Percentiles rank a stretch among this genome's conserved stretches.
These are phyloP conservation scores for Dolichallabes microphthalmus DNA, from an alignment of 2,113 vertebrate genomes.

Conservation along the genomic window DNA sequence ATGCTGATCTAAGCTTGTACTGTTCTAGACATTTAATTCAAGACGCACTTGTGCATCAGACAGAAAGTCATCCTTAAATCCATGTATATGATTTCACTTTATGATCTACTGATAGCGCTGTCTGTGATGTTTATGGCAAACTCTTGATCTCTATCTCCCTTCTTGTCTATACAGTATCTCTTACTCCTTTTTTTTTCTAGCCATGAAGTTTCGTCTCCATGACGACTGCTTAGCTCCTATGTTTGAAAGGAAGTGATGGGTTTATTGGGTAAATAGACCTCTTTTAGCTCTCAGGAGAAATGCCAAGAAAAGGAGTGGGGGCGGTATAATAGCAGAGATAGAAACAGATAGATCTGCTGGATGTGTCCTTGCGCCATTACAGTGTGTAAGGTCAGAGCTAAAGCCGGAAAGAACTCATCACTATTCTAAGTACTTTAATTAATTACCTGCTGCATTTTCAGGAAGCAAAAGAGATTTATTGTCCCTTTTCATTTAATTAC, in stretches of 20 bases:
- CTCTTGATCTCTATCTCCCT: constrained; percentile 22
- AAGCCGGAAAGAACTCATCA: constrained; percentile 9
- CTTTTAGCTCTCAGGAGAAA: constrained; percentile 37
- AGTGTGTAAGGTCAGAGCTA: constrained; percentile 5
- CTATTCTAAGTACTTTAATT: constrained; percentile 35
- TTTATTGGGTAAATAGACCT: constrained; percentile 53
- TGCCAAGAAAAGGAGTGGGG: constrained; percentile 31
- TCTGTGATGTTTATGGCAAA: constrained; percentile 36
- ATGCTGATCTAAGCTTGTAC: constrained; percentile 14
- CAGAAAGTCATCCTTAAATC: constrained; percentile 9
- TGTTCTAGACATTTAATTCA: constrained; percentile 17
- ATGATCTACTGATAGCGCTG: constrained; percentile 12
- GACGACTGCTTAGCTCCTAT: constrained; percentile 44
- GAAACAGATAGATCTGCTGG: constrained; percentile 19
- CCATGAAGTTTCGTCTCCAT: constrained; percentile 43
- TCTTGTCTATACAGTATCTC: neutral
- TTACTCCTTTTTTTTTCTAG: constrained; percentile 32
- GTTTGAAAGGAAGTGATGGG: constrained; percentile 53
- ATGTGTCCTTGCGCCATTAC: constrained; percentile 20
- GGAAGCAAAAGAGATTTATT: constrained; percentile 34
- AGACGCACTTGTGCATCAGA: constrained; percentile 29
- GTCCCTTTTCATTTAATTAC: constrained; percentile 27
- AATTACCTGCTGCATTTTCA: constrained; percentile 29
- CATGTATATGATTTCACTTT: neutral
- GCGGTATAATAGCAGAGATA: constrained; percentile 32